Evolutionary conservation across 2,113 vertebrate genomes (phyloP).

Genomic region (Lepus americanus): DNA sequence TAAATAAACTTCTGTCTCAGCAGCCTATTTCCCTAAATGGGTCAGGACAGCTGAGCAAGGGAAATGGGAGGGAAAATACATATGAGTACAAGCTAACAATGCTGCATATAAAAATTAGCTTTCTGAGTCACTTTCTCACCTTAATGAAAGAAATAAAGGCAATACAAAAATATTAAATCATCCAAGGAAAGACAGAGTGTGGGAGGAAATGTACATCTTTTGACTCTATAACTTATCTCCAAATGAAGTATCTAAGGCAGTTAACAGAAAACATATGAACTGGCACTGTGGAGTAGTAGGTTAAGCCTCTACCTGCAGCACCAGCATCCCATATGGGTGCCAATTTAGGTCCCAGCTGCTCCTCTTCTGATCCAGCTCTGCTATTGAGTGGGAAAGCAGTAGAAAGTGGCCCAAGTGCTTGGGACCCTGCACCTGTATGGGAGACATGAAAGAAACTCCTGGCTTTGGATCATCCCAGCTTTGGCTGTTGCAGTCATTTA

Average conservation of each 20-base stretch:
- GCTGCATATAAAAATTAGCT: not conserved
- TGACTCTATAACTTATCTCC: not conserved
- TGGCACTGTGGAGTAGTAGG: no score
- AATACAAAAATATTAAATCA: not conserved
- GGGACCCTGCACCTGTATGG: no score
- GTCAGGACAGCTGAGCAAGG: not conserved
- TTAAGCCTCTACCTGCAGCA: no score
- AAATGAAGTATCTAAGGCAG: constrained; percentile 1
- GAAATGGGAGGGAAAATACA: not conserved
- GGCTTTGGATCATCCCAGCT: no score
- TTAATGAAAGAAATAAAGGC: not conserved
- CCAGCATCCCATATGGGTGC: no score
- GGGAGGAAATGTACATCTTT: not conserved
- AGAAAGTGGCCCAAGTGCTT: no score
- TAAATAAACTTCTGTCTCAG: not conserved
- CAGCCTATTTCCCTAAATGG: not conserved
- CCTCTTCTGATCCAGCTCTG: no score
- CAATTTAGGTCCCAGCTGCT: no score
- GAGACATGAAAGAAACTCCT: no score
- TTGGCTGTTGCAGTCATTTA: no score
- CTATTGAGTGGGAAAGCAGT: no score
- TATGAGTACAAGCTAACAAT: not conserved
- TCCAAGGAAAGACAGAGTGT: not conserved
- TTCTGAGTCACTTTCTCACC: not conserved
- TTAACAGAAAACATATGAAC: constrained; percentile 15